Conservation (phyloP, 2,888 invertebrate species). For the Epirrhoe alternata region DNA sequence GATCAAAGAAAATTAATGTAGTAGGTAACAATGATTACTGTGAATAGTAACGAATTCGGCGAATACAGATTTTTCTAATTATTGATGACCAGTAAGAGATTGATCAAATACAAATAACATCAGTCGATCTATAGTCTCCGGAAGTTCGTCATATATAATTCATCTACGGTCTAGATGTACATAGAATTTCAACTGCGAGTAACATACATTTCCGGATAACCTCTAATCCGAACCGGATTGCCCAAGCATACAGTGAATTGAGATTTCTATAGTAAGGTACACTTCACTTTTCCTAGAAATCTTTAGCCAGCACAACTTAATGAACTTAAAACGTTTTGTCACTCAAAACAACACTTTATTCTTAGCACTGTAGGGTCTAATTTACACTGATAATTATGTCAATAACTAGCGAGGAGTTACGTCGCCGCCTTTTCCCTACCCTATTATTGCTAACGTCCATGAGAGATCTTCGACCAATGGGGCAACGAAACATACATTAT, state of each 20-base stretch:
- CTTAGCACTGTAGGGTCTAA: constrained; percentile 63
- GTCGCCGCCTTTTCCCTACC: constrained; percentile 38
- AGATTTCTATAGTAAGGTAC: constrained; percentile 37
- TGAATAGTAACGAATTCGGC: too few species aligned
- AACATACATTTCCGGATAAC: constrained; percentile 10
- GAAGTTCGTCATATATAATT: background rate
- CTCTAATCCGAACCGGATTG: constrained; percentile 18
- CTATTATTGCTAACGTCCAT: constrained; percentile 49
- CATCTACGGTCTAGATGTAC: constrained; percentile 7
- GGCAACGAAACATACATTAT: constrained; percentile 4
- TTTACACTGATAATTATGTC: constrained; percentile 47
- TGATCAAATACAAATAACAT: background rate
- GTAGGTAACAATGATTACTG: too few species aligned
- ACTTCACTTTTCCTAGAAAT: constrained; percentile 39
- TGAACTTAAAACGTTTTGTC: constrained; percentile 54
- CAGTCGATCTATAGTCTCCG: constrained; percentile 4
- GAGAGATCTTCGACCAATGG: constrained; percentile 37
- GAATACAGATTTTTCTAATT: background rate
- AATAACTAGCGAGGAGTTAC: constrained; percentile 35
- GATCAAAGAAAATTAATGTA: too few species aligned
- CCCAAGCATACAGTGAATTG: constrained; percentile 42
- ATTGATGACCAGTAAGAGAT: background rate
- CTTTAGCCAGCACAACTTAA: constrained; percentile 51
- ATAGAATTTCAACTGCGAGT: constrained; percentile 12
- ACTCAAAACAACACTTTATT: constrained; percentile 66